phyloP scores from a whole-genome alignment of 2,113 vertebrate species.

The Terrapene triunguis region DNA sequence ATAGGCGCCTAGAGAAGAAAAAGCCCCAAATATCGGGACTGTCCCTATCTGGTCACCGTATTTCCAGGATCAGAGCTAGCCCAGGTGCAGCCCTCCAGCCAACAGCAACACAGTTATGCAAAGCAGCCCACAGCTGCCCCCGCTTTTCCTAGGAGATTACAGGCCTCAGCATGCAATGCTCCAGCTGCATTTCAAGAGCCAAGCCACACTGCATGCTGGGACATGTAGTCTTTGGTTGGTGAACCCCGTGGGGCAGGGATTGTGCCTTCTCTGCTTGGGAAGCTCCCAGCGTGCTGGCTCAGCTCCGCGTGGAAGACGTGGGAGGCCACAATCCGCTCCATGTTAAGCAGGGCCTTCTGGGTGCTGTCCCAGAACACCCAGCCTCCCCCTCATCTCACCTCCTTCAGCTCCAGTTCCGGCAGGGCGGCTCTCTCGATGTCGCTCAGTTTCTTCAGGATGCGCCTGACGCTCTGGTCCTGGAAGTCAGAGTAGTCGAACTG shows the following conservation, averaged over 20 bases:
- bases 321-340: background rate
- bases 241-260: background rate
- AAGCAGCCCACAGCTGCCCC: background rate
- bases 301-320: background rate
- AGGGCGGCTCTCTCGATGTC: conserved; percentile 91
- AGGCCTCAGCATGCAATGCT: background rate
- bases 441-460: conserved; percentile 91
- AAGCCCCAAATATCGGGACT: too few species aligned
- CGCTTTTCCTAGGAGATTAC: background rate
- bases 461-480: conserved; percentile 83
- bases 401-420: conserved; percentile 80
- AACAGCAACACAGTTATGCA: background rate
- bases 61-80: background rate
- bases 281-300: background rate
- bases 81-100: background rate
- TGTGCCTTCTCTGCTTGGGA: background rate
- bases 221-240: background rate
- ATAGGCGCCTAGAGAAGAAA: too few species aligned
- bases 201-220: background rate
- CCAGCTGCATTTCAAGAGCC: background rate
- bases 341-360: background rate
- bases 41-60: too few species aligned
- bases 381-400: conserved; percentile 81
- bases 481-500: conserved; percentile 90
- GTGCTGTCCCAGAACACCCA: background rate